phyloP scores from a whole-genome alignment of 2,797 vertebrate species.

The Varecia variegata region DNA sequence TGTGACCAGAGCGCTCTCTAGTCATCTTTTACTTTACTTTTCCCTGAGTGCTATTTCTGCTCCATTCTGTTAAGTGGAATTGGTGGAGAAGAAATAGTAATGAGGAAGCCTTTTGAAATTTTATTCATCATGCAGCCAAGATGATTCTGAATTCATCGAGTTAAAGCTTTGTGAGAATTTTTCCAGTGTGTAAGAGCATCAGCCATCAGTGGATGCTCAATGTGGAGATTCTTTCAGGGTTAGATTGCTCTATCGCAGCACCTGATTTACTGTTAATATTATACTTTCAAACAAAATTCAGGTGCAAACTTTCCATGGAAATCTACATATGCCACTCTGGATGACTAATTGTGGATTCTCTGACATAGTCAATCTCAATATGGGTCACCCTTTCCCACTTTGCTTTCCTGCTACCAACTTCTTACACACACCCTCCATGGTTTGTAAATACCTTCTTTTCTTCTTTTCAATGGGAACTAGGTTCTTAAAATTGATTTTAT shows the following conservation, averaged over 20 bases:
- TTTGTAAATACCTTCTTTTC: slow-evolving; percentile 6
- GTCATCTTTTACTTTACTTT: background rate
- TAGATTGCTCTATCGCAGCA: background rate
- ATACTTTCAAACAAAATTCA: background rate
- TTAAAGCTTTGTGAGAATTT: background rate
- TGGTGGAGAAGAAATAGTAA: background rate
- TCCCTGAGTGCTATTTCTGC: background rate
- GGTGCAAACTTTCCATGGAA: background rate
- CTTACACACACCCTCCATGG: background rate
- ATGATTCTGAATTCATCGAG: background rate
- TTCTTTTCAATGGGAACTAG: background rate
- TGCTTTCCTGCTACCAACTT: background rate
- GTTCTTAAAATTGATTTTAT: background rate
- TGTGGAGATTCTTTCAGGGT: background rate
- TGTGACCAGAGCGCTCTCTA: background rate
- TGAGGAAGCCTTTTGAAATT: background rate
- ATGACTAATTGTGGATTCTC: background rate
- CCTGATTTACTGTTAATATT: background rate
- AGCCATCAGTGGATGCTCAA: background rate
- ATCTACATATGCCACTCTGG: background rate
- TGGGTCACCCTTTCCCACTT: background rate
- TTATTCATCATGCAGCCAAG: background rate
- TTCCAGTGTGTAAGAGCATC: background rate
- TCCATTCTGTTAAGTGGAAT: background rate
- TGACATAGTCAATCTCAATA: background rate